Evolutionary conservation across 2,113 vertebrate species (phyloP).

Genomic region (Genyomyrus donnyi): DNA sequence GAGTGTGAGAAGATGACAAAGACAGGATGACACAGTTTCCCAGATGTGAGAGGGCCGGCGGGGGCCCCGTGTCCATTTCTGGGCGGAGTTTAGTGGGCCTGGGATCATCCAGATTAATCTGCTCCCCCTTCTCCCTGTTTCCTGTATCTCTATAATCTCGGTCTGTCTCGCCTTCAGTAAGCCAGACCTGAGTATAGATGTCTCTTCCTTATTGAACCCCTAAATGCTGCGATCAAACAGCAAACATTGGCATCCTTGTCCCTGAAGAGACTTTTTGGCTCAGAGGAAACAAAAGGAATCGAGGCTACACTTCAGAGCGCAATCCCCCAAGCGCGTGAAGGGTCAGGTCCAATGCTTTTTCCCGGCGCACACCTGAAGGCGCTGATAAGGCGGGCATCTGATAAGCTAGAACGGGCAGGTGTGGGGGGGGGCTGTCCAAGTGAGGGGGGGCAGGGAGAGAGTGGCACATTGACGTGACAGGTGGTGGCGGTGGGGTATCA

Average conservation of each 20-base stretch:
- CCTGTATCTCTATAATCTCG: not conserved
- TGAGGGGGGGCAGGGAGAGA: not conserved
- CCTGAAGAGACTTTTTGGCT: not conserved
- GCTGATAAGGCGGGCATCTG: not conserved
- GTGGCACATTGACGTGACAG: not conserved
- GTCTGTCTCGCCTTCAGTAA: not conserved
- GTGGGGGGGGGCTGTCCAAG: not conserved
- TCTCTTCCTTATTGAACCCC: not conserved
- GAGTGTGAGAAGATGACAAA: not conserved
- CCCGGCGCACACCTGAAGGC: not conserved
- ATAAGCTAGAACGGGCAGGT: not conserved
- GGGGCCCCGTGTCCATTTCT: not conserved
- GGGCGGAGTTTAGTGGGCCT: not conserved
- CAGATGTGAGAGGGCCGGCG: not conserved
- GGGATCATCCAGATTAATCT: not conserved
- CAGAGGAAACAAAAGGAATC: not conserved
- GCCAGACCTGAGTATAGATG: not conserved
- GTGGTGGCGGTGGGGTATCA: not conserved
- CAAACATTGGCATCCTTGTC: not conserved
- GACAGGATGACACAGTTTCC: not conserved
- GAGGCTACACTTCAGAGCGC: not conserved
- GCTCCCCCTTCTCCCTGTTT: not conserved
- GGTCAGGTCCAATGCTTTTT: not conserved
- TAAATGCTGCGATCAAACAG: slow-evolving; percentile 6
- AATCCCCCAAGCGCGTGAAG: not conserved